Base-by-base conservation (phyloP, 2,113 vertebrate species). In the Petroica traversi region DNA sequence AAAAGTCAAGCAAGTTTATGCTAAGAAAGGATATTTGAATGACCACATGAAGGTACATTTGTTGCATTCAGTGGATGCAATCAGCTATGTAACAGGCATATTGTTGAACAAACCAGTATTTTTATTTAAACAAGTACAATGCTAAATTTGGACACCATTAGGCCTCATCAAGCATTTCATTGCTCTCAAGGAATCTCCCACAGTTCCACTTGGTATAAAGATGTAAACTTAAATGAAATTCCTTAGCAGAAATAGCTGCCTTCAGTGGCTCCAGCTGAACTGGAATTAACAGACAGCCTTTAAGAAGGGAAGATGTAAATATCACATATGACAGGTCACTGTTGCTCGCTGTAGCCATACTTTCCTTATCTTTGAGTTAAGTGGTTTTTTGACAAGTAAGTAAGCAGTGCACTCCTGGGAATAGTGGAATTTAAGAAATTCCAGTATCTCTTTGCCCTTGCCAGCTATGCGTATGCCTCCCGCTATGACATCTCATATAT, bases 81-180 rank as follows among this genome's bases (percentile, higher is more conserved):
- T 96, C 97, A 94, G 57, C 95, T 97, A 96, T 96, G 95, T 97
- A 97, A 97, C 85, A 94, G 72, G 85, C 86, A 80, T 96, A 94
- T 93, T 97, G 71, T 96, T 97, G 90, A 96, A 55, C 92, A 95
- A 61, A 81, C 12, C 85, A 6, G 71, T 81, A 94, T 94, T 96
- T 95, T 94, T 96, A 96, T 96, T 97, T 97, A 96, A 97, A 86
- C 93, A 97, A 98, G 85, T 95, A 57, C 85, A 97, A 57, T 96
- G 89, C 94, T 97, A 95, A 96, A 97, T 97, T 97, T 98, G 92
- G 96, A 92, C 80, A 40, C 86, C 41, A 29, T 86, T 96, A 93
- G 80, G 92, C 77, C 76, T 96, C 92, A 93, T 96, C 92, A 96
- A 98, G 92, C 41, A 25, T 95, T 96, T 96, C 74, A 92, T 84